These are phyloP conservation scores for Atherinomorus stipes DNA, from an alignment of 2,113 vertebrate species.

Conservation along the genomic window DNA sequence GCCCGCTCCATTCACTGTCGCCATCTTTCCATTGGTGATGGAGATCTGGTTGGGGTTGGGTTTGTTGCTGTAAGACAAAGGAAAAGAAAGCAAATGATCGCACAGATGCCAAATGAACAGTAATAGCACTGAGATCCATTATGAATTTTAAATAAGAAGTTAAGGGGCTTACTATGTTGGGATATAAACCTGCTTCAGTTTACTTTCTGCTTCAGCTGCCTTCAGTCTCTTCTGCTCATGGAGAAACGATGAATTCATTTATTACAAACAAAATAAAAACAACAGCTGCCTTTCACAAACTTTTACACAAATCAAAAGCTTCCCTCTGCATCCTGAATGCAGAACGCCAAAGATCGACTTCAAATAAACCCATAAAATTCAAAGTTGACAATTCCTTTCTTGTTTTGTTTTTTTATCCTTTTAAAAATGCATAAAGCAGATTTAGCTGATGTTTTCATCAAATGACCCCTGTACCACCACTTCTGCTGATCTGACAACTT, in stretches of 20 bases:
- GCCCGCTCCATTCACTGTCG: conserved; percentile 91
- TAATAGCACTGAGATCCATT: not conserved
- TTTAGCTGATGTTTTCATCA: not conserved
- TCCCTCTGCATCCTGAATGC: not conserved
- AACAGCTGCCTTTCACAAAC: not conserved
- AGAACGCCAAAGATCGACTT: not conserved
- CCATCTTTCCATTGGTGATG: conserved; percentile 91
- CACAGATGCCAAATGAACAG: not conserved
- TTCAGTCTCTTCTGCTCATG: conserved; percentile 93
- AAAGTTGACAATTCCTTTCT: too few species aligned
- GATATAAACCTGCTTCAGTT: conserved; percentile 98
- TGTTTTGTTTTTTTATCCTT: not conserved
- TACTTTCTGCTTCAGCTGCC: conserved; percentile 97
- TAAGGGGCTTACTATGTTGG: conserved; percentile 94
- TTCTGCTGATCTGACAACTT: conserved; percentile 4
- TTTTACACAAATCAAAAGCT: conserved; percentile 3
- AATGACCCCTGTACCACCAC: not conserved
- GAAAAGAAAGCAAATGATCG: not conserved
- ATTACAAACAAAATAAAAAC: conserved; percentile 12
- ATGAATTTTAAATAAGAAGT: not conserved
- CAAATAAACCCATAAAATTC: too few species aligned
- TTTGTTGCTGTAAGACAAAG: conserved; percentile 89
- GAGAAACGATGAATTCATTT: conserved; percentile 33
- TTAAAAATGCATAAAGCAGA: not conserved
- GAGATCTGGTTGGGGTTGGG: conserved; percentile 98